phyloP scores from a whole-genome alignment of 2,888 invertebrate genomes.

The Andrena bucephala region DNA sequence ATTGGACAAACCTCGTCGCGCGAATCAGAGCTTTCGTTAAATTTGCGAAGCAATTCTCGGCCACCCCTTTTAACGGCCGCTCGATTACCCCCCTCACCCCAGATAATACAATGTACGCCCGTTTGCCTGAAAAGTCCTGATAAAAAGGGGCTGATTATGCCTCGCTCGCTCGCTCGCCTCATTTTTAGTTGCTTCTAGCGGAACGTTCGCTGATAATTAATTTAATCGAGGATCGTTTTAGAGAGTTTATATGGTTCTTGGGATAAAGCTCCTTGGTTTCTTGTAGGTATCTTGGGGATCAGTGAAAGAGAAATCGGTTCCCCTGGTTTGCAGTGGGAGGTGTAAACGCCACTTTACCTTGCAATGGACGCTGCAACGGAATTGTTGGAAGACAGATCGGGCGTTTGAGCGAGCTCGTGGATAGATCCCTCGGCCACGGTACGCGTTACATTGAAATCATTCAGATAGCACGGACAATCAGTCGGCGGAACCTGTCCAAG shows the following conservation, averaged over 20 bases:
- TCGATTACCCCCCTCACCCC: slow-evolving; percentile 3
- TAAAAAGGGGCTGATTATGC: background rate
- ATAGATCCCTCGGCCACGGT: no score
- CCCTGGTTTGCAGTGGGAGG: no score
- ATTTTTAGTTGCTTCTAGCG: background rate
- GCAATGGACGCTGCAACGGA: no score
- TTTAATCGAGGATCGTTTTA: background rate
- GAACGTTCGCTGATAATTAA: no score
- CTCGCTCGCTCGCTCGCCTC: background rate
- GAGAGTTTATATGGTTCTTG: background rate
- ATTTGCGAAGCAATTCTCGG: slow-evolving; percentile 33
- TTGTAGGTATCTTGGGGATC: no score
- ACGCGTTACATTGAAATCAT: background rate
- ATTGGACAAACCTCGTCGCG: background rate
- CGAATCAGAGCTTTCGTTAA: slow-evolving; percentile 23
- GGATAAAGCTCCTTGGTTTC: background rate
- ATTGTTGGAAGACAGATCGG: no score
- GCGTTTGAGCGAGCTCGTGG: no score
- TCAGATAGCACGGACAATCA: slow-evolving; percentile 1
- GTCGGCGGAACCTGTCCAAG: background rate
- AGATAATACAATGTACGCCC: slow-evolving; percentile 2
- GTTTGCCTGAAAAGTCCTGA: slow-evolving; percentile 2
- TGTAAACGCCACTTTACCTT: no score
- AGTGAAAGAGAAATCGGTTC: background rate
- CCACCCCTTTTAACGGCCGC: slow-evolving; percentile 8